A percentile compares a stretch with the other conserved stretches of the same genome.
Evolutionary conservation across 2,797 vertebrate genomes (phyloP).

Genomic region (Scarus forsteni): DNA sequence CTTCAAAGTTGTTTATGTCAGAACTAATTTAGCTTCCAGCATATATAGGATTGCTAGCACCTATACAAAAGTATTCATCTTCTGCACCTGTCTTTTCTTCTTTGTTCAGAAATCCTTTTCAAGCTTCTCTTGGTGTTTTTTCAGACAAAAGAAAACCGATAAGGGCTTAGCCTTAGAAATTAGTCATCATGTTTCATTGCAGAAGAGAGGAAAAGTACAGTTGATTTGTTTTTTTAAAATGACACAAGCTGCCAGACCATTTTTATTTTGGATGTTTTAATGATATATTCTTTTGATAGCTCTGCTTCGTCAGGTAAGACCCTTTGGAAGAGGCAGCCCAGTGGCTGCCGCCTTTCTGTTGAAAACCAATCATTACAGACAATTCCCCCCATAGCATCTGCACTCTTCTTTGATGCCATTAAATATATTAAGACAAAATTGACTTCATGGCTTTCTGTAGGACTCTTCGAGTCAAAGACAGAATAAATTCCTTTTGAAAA

Average conservation of each 20-base stretch:
- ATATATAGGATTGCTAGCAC: background rate
- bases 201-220: no score
- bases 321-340: background rate
- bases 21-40: no score
- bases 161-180: no score
- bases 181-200: no score
- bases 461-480: conserved; percentile 10
- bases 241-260: no score
- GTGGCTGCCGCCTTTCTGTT: background rate
- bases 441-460: conserved; percentile 33
- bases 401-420: background rate
- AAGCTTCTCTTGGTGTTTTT: background rate
- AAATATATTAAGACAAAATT: conserved; percentile 24
- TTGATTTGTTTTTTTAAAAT: no score
- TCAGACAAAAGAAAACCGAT: no score
- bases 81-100: no score
- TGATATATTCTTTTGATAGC: background rate
- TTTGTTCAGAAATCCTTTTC: no score
- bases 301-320: conserved; percentile 6
- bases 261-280: background rate
- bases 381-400: background rate
- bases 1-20: no score
- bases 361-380: conserved; percentile 27
- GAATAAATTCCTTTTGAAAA: conserved; percentile 29
- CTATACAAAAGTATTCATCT: background rate